A percentile compares a stretch with the other conserved stretches of the same genome.
Evolutionary conservation across 2,888 invertebrate species (phyloP).

Genomic region (Steromphala cineraria): DNA sequence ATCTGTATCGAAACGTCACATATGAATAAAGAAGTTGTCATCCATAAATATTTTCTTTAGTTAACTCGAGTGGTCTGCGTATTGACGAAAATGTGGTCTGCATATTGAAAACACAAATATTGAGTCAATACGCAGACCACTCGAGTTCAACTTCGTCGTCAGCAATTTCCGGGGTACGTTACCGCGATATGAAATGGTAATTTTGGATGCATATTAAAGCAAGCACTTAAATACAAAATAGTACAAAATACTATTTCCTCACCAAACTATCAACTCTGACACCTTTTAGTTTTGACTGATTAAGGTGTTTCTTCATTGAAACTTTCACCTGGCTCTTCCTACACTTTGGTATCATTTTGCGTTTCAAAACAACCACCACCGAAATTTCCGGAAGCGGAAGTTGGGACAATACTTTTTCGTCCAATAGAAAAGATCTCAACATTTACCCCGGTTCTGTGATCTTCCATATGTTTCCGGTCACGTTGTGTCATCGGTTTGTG

Average conservation of each 20-base stretch:
- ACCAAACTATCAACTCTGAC: conserved; percentile 41
- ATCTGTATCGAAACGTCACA: too few species aligned
- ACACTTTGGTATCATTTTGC: conserved; percentile 33
- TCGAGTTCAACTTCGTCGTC: too few species aligned
- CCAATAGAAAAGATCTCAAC: neutral
- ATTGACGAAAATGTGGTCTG: too few species aligned
- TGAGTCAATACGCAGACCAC: too few species aligned
- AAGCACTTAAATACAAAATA: too few species aligned
- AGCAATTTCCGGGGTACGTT: too few species aligned
- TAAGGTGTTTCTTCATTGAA: conserved; percentile 27
- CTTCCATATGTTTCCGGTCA: neutral
- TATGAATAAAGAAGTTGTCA: too few species aligned
- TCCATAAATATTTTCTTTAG: too few species aligned
- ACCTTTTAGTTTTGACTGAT: conserved; percentile 24
- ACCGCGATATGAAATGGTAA: too few species aligned
- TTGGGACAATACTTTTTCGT: neutral
- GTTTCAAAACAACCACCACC: neutral
- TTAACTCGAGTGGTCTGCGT: too few species aligned
- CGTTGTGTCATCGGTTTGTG: neutral
- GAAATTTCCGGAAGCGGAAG: neutral
- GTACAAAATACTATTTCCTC: neutral
- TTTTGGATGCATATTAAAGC: too few species aligned
- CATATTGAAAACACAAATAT: too few species aligned
- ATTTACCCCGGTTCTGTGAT: neutral
- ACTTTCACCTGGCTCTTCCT: conserved; percentile 32